Evolutionary conservation across 2,888 invertebrate genomes (phyloP).

Genomic region (Augochlorella aurata): DNA sequence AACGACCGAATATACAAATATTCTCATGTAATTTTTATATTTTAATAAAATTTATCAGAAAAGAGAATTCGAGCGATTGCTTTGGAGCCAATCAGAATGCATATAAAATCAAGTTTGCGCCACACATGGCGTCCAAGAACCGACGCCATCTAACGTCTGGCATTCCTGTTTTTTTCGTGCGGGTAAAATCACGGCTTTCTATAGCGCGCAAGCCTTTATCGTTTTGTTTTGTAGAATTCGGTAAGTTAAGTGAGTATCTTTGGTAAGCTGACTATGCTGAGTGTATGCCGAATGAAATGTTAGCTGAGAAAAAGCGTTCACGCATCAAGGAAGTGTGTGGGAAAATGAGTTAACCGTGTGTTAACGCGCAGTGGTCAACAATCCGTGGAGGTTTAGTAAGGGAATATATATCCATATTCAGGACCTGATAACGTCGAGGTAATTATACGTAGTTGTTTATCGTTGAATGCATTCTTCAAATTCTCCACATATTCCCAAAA

Average conservation of each 20-base stretch:
- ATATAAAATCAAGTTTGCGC: constrained; percentile 60
- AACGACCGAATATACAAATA: not conserved
- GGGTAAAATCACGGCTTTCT: constrained; percentile 73
- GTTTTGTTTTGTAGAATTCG: constrained; percentile 63
- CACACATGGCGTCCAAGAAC: constrained; percentile 75
- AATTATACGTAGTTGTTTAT: constrained; percentile 38
- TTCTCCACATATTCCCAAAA: constrained; percentile 5
- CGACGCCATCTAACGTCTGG: constrained; percentile 82
- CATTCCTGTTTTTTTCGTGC: constrained; percentile 78
- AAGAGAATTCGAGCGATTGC: constrained; percentile 27
- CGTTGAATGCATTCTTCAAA: not conserved
- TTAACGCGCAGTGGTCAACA: constrained; percentile 71
- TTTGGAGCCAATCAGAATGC: constrained; percentile 48
- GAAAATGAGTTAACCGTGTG: constrained; percentile 79
- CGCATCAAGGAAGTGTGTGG: constrained; percentile 67
- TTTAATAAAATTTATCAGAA: constrained; percentile 30
- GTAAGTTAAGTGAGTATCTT: constrained; percentile 50
- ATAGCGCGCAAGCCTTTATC: constrained; percentile 68
- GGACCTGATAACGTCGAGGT: constrained; percentile 54
- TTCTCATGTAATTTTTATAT: constrained; percentile 12
- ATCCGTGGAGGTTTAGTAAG: constrained; percentile 64
- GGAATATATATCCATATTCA: constrained; percentile 59
- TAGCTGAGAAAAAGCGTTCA: constrained; percentile 58
- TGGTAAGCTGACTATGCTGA: constrained; percentile 53
- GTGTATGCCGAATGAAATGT: constrained; percentile 57